Evolutionary conservation across 2,113 vertebrate genomes (phyloP).

Genomic region (Anguilla japonica): DNA sequence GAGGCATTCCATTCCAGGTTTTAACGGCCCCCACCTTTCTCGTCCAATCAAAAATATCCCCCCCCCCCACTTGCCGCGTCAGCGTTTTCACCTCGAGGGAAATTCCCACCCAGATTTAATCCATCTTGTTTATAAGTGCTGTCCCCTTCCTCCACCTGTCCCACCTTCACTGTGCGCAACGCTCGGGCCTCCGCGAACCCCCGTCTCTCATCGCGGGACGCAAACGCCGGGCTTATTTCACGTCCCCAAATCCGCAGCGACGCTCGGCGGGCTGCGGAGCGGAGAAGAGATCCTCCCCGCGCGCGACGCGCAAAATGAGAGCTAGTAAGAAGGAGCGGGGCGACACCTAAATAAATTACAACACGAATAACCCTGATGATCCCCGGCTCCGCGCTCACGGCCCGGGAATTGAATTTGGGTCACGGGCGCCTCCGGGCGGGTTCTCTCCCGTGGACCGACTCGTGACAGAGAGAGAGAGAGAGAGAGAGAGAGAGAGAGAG

Average conservation of each 20-base stretch:
- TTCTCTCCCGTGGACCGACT: neutral
- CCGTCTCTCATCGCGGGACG: no score
- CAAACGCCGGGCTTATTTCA: no score
- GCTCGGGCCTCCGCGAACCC: no score
- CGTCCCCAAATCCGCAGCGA: no score
- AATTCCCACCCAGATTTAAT: neutral
- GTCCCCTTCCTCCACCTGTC: slow-evolving; percentile 51
- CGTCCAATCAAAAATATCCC: neutral
- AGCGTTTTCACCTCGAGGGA: neutral
- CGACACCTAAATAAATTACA: no score
- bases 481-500: no score
- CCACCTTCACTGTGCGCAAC: slow-evolving; percentile 31
- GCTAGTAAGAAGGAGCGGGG: no score
- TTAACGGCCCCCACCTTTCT: neutral
- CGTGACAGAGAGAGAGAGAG: neutral
- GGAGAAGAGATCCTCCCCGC: no score
- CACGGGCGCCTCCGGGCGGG: neutral
- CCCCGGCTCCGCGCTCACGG: neutral
- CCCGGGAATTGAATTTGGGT: neutral
- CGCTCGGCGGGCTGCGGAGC: no score
- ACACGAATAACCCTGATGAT: no score
- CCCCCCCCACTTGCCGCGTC: neutral
- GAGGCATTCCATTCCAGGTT: neutral
- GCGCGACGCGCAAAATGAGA: neutral
- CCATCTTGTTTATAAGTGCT: slow-evolving; percentile 4